Evolutionary conservation across 2,113 vertebrate species (phyloP).

Genomic region (Oceanodroma tethys): DNA sequence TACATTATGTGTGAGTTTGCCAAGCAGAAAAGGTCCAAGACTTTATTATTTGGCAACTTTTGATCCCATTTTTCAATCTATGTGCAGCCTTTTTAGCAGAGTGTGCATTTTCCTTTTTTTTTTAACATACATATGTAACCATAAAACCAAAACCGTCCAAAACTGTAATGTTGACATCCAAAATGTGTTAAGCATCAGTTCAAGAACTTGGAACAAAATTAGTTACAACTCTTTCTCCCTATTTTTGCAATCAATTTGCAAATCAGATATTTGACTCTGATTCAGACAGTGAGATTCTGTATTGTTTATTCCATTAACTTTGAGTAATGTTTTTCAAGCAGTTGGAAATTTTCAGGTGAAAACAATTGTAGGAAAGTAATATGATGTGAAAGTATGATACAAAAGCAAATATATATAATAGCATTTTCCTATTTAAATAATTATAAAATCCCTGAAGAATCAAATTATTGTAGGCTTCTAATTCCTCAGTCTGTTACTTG

Average conservation of each 20-base stretch:
- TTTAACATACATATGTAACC: not conserved
- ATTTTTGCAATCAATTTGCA: not conserved
- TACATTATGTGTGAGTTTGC: not conserved
- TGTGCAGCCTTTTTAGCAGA: not conserved
- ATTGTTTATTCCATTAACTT: not conserved
- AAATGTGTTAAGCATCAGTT: not conserved
- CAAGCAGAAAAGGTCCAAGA: not conserved
- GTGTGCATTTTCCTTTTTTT: not conserved
- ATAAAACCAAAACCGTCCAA: not conserved
- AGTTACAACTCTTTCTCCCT: not conserved
- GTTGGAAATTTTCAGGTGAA: not conserved
- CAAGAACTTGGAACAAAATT: not conserved
- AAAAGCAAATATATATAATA: not conserved
- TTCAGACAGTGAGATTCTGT: not conserved
- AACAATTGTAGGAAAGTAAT: not conserved
- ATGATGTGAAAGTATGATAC: not conserved
- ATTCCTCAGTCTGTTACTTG: not conserved
- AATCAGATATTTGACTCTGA: not conserved
- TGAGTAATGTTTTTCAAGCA: not conserved
- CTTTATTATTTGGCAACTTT: not conserved
- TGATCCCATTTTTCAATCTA: not conserved
- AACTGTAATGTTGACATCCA: not conserved
- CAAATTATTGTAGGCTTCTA: not conserved
- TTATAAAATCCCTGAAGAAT: not conserved
- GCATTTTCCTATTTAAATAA: not conserved